Percentiles rank a stretch among this genome's conserved stretches.
These are phyloP conservation scores for Brotogeris chrysoptera DNA, from an alignment of 2,797 vertebrate species.

Conservation along the genomic window DNA sequence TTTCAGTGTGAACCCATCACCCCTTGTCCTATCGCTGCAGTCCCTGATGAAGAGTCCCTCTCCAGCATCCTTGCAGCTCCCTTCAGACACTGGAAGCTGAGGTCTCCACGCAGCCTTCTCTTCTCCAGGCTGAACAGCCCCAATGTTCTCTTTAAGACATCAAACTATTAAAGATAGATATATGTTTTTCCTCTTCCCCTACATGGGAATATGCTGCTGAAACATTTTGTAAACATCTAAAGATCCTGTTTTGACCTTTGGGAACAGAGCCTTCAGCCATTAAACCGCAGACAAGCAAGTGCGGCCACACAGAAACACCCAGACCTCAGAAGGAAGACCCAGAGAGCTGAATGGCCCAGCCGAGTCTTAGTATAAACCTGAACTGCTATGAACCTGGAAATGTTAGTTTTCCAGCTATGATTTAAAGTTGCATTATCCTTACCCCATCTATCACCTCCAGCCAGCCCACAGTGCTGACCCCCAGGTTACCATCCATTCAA, in stretches of 20 bases:
- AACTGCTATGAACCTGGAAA: neutral
- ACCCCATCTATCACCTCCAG: neutral
- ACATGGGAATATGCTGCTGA: neutral
- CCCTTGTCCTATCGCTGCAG: rapidly evolving
- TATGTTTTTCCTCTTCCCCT: neutral
- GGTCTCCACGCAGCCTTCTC: neutral
- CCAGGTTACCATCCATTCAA: neutral
- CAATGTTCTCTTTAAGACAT: neutral
- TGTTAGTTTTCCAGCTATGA: neutral
- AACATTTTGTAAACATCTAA: neutral
- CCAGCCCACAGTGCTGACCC: neutral
- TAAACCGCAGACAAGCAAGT: rapidly evolving
- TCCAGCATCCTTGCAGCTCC: too few relatives aligned
- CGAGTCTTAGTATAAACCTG: constrained; percentile 63
- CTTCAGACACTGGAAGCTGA: neutral
- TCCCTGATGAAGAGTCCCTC: neutral
- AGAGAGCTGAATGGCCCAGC: rapidly evolving
- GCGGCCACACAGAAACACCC: rapidly evolving
- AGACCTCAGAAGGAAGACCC: neutral
- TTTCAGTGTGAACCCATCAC: too few relatives aligned
- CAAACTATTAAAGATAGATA: neutral
- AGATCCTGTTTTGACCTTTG: rapidly evolving
- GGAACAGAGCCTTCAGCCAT: neutral
- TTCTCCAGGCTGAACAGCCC: neutral
- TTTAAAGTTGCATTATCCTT: neutral